Percentiles rank a stretch among this genome's conserved stretches.
These are phyloP conservation scores for Lepisosteus oculatus DNA, from an alignment of 2,113 vertebrate genomes.

Conservation along the genomic window DNA sequence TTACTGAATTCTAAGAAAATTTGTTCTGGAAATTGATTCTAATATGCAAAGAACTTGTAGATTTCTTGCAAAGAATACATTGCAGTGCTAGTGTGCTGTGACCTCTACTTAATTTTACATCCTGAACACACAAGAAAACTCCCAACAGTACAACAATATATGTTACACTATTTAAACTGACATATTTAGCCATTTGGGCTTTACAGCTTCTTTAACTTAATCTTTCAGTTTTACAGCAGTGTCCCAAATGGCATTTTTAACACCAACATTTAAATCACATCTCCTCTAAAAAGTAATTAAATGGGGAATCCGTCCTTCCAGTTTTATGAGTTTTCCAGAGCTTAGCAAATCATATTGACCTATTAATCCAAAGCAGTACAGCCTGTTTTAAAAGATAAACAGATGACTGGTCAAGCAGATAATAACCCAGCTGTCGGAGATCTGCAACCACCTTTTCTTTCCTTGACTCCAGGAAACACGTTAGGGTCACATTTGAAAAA, in stretches of 20 bases:
- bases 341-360: slow-evolving; percentile 28
- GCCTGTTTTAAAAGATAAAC: slow-evolving; percentile 47
- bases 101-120: too few species aligned
- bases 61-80: too few species aligned
- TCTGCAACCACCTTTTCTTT: slow-evolving; percentile 25
- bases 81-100: too few species aligned
- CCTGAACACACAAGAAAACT: too few species aligned
- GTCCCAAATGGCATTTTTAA: not conserved
- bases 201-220: not conserved
- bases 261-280: slow-evolving; percentile 10
- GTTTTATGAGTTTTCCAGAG: slow-evolving; percentile 19
- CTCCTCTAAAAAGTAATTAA: slow-evolving; percentile 27
- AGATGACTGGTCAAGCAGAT: slow-evolving; percentile 56
- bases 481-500: slow-evolving; percentile 33
- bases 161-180: not conserved
- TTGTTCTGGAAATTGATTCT: too few species aligned
- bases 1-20: too few species aligned
- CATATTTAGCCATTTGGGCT: not conserved
- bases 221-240: not conserved
- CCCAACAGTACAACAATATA: too few species aligned
- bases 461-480: slow-evolving; percentile 5
- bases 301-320: slow-evolving; percentile 12
- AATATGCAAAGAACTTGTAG: too few species aligned
- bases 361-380: slow-evolving; percentile 33
- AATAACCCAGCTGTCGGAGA: slow-evolving; percentile 30